These are phyloP conservation scores for Gnathonemus longibarbis DNA, from an alignment of 2,113 vertebrate species.

Conservation along the genomic window DNA sequence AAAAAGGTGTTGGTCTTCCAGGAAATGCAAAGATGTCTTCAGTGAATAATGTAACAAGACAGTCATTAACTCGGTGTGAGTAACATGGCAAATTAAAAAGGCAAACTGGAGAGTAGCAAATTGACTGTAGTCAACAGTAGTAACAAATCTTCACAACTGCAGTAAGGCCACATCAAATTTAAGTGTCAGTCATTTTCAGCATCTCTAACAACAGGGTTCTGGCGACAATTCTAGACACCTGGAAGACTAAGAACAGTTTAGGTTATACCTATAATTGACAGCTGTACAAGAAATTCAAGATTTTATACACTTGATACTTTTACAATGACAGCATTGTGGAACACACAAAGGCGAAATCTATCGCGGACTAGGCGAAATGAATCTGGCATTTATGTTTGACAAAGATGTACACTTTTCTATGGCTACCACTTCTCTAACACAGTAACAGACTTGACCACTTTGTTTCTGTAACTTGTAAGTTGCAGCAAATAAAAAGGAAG, in stretches of 20 bases:
- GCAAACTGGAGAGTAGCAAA: conserved; percentile 22
- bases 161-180: conserved; percentile 68
- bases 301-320: conserved; percentile 39
- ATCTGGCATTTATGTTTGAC: conserved; percentile 36
- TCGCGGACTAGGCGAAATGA: conserved; percentile 44
- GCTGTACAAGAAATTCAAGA: conserved; percentile 19
- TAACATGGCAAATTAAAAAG: conserved; percentile 23
- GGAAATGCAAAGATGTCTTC: conserved; percentile 7
- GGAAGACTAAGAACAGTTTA: conserved; percentile 17
- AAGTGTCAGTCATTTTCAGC: conserved; percentile 40
- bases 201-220: conserved; percentile 5
- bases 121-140: conserved; percentile 17
- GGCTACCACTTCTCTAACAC: conserved; percentile 41
- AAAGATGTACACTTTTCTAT: conserved; percentile 53
- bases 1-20: conserved; percentile 6
- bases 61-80: background rate
- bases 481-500: conserved; percentile 48
- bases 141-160: conserved; percentile 35
- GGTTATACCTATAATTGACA: conserved; percentile 15
- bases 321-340: conserved; percentile 28
- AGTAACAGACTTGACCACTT: conserved; percentile 28
- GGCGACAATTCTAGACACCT: conserved; percentile 15
- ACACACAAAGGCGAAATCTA: background rate
- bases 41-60: conserved; percentile 13
- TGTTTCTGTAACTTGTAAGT: conserved; percentile 58